Percentiles rank a stretch among this genome's conserved stretches.
These are phyloP conservation scores for Pteria penguin DNA, from an alignment of 2,888 invertebrate genomes.

Conservation along the genomic window DNA sequence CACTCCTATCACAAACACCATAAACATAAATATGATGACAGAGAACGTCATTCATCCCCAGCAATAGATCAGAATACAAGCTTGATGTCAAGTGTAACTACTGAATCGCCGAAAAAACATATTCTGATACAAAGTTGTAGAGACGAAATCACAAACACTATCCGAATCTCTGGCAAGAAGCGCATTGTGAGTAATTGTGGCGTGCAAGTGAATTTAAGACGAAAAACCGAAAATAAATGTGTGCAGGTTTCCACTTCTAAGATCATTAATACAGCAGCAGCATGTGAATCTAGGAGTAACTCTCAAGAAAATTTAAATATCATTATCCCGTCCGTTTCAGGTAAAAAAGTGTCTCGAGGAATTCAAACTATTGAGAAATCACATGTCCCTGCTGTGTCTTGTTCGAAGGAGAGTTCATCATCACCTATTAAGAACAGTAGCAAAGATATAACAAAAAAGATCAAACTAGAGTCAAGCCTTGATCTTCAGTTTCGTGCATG, in stretches of 20 bases:
- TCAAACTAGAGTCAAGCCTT: neutral
- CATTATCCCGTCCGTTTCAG: neutral
- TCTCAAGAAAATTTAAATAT: neutral
- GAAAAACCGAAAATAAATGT: conserved; percentile 62
- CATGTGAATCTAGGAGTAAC: neutral
- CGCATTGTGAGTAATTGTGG: conserved; percentile 65
- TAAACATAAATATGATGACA: conserved; percentile 41
- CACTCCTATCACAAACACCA: conserved; percentile 48
- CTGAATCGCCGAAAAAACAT: conserved; percentile 16
- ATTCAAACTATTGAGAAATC: conserved; percentile 11
- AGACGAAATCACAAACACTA: conserved; percentile 24
- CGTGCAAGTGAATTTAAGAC: conserved; percentile 67
- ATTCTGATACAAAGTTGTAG: neutral
- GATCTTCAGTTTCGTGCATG: neutral
- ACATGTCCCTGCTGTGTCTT: neutral
- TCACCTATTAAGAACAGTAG: neutral
- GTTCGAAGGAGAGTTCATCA: neutral
- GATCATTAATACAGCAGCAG: neutral
- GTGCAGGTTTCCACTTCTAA: conserved; percentile 55
- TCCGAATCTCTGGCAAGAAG: conserved; percentile 51
- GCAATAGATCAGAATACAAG: neutral
- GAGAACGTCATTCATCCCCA: conserved; percentile 24
- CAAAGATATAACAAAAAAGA: neutral
- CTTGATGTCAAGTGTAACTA: neutral
- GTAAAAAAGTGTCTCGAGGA: conserved; percentile 5